Base-by-base conservation (phyloP, 2,113 vertebrate genomes). In the Platysternon megacephalum region DNA sequence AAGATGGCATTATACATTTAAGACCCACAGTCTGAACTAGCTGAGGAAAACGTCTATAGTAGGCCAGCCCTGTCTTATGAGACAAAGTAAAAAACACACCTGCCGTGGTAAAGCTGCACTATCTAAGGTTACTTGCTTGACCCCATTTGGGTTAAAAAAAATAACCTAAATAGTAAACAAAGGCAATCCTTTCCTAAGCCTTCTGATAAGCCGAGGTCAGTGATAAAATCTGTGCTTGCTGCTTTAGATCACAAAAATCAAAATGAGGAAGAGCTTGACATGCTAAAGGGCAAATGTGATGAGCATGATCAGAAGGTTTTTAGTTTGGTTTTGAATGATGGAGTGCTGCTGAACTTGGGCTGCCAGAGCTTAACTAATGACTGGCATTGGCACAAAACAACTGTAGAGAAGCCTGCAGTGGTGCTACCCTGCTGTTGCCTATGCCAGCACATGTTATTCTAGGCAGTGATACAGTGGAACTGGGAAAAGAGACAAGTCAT, bases 211-310 rank as follows among this genome's bases (percentile, higher is more conserved):
- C 42, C 81, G 90, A 97, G 76, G 56, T 52, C 56, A 86, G 35
- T 92, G 94, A 80, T 97, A 90, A 96, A 91, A 93, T 87, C 89
- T 96, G 19, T 95, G 46, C 84, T 88, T 93, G n/a, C 85, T 96
- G 55, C 84, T 24, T 89, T 94, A 89, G 74, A 93, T 96, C 81
- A 89, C 79, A 96, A 92, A 96, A 98, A 90, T 92, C 89, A 94
- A 90, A 97, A 94, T 91, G 84, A 29, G 68, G 14, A 91, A 82
- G 86, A 90, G 21, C 82, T 96, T 93, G 87, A 90, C 78, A 32
- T 91, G 87, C 65, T 95, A 91, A 95, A 94, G 78, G 90, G 29
- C 87, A 95, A 95, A 93, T 89, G 35, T 5, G 24, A 49, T 91
- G 93, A 89, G 74, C 53, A 82, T 86, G 42, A 79, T 90, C 79